Evolutionary conservation across 2,888 invertebrate species (phyloP).

Genomic region (Tiliacea citrago): DNA sequence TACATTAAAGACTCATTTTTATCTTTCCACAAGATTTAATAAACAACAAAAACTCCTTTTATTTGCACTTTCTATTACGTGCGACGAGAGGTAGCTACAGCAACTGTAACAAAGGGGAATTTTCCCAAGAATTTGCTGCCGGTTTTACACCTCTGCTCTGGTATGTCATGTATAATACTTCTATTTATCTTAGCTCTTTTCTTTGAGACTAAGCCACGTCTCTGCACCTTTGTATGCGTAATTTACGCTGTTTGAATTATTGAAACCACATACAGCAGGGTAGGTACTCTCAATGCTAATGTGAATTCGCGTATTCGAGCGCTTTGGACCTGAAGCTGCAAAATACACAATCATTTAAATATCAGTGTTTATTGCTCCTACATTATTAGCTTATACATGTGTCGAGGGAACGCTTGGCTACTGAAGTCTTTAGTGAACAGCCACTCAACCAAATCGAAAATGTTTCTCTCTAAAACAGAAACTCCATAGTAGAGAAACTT

Average conservation of each 20-base stretch:
- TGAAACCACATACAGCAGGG: constrained; percentile 29
- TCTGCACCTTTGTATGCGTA: constrained; percentile 44
- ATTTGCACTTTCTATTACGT: constrained; percentile 45
- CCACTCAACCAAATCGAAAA: constrained; percentile 34
- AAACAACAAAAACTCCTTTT: constrained; percentile 41
- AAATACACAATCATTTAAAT: constrained; percentile 57
- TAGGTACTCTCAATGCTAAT: constrained; percentile 32
- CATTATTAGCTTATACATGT: constrained; percentile 23
- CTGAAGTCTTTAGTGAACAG: constrained; percentile 20
- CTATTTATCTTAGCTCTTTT: constrained; percentile 56
- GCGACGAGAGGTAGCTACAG: constrained; percentile 18
- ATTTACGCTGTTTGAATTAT: constrained; percentile 47
- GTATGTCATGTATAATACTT: constrained; percentile 45
- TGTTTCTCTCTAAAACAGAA: constrained; percentile 44
- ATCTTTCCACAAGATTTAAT: constrained; percentile 61
- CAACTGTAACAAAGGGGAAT: constrained; percentile 44
- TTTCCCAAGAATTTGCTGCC: constrained; percentile 53
- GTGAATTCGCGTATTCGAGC: constrained; percentile 42
- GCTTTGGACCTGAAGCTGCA: constrained; percentile 39
- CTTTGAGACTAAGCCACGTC: constrained; percentile 44
- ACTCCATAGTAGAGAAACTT: constrained; percentile 30
- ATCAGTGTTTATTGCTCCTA: constrained; percentile 35
- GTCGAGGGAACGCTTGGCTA: constrained; percentile 18
- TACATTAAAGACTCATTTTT: constrained; percentile 46
- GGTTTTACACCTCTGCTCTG: constrained; percentile 54